Evolutionary conservation across 2,888 invertebrate species (phyloP), one percentile per base, ranked within the genome.

Genomic region (Hydroisotoma schaefferi): DNA sequence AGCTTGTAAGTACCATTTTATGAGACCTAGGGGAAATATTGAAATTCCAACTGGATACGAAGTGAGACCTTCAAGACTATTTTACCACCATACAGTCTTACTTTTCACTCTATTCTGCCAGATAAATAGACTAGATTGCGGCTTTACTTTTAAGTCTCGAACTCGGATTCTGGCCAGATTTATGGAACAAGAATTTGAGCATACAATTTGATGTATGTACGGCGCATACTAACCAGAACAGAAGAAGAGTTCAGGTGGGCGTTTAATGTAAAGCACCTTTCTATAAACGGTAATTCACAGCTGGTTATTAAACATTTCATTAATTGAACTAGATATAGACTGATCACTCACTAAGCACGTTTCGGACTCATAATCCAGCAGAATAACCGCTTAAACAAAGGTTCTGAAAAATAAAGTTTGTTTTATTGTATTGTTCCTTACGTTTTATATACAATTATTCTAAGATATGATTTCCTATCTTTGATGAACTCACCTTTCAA

Each of bases 221-320:
- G n/a, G n/a, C n/a, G n/a, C n/a, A n/a, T n/a, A n/a, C n/a, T n/a
- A n/a, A n/a, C n/a, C n/a, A n/a, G n/a, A n/a, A n/a, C n/a, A n/a
- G n/a, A n/a, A n/a, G n/a, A n/a, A n/a, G n/a, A n/a, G n/a, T n/a
- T n/a, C n/a, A n/a, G n/a, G n/a, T n/a, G n/a, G n/a, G n/a, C n/a
- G n/a, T n/a, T n/a, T n/a, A n/a, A n/a, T n/a, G n/a, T n/a, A n/a
- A n/a, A n/a, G n/a, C n/a, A n/a, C n/a, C n/a, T n/a, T n/a, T n/a
- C n/a, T n/a, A n/a, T n/a, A n/a, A n/a, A n/a, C n/a, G n/a, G n/a
- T n/a, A n/a, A n/a, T n/a, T n/a, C n/a, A n/a, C n/a, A n/a, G n/a
- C n/a, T n/a, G n/a, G n/a, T n/a, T n/a, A n/a, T n/a, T n/a, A n/a
- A 40, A 15, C 40, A 40, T 40, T 40, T 40, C 40, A 40, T 40